Percentiles rank a stretch among this genome's conserved stretches.
phyloP scores from a whole-genome alignment of 2,888 invertebrate species.

The Pseudoips prasinana region DNA sequence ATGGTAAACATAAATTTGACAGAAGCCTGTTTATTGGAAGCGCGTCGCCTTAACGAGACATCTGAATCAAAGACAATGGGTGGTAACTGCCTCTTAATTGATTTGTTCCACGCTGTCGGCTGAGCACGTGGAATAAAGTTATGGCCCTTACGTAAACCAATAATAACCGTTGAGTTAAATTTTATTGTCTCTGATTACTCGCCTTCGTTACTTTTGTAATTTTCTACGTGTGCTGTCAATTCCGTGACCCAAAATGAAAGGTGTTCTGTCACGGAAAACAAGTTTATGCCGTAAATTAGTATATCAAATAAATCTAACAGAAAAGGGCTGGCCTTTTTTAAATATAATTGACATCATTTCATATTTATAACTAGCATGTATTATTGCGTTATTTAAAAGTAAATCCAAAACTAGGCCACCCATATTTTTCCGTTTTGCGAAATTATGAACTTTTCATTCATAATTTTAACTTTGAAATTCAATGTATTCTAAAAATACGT shows the following conservation, averaged over 20 bases:
- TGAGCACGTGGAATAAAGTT: constrained; percentile 26
- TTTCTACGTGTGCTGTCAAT: constrained; percentile 28
- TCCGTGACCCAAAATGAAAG: constrained; percentile 22
- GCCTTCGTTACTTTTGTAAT: constrained; percentile 24
- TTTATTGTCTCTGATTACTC: constrained; percentile 25
- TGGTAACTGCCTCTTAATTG: constrained; percentile 54
- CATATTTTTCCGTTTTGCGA: too few species aligned
- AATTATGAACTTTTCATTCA: too few species aligned
- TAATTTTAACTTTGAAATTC: too few species aligned
- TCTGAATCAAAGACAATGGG: constrained; percentile 68
- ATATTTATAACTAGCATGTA: too few species aligned
- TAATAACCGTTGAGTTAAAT: constrained; percentile 22
- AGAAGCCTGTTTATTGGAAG: constrained; percentile 45
- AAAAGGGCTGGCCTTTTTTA: too few species aligned
- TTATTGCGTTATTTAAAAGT: too few species aligned
- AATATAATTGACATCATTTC: too few species aligned
- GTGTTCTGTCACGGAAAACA: constrained; percentile 16
- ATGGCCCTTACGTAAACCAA: constrained; percentile 23
- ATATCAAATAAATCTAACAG: too few species aligned
- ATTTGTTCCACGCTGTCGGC: constrained; percentile 44
- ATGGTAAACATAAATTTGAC: constrained; percentile 67
- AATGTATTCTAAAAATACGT: too few species aligned
- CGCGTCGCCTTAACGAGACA: constrained; percentile 58
- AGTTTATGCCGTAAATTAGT: too few species aligned
- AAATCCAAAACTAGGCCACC: too few species aligned